phyloP scores from a whole-genome alignment of 1,140 invertebrate genomes.

The Pteromalus puparum region DNA sequence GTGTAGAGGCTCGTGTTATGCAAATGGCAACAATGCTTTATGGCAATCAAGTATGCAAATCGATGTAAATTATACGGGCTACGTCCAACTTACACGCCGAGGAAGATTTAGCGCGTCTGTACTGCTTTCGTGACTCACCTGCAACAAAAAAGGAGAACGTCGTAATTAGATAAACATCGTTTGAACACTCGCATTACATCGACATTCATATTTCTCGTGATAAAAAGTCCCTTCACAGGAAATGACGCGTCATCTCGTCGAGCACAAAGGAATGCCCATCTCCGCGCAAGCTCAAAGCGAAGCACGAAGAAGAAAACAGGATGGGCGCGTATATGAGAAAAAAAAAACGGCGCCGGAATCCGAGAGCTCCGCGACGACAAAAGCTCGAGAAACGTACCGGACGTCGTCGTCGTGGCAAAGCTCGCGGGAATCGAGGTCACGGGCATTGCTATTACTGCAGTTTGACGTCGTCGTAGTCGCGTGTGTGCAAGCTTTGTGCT shows the following conservation, averaged over 20 bases:
- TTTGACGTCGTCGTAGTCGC: neutral
- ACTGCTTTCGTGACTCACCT: slow-evolving; percentile 30
- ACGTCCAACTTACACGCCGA: neutral
- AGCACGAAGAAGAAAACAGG: neutral
- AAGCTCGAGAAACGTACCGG: slow-evolving; percentile 7
- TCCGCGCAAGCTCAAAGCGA: neutral
- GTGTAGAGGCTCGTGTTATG: neutral
- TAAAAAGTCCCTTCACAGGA: too few relatives aligned
- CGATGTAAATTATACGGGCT: neutral
- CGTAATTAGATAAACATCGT: neutral
- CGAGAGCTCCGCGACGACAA: neutral
- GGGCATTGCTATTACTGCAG: neutral
- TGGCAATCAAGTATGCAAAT: neutral
- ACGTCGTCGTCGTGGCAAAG: neutral
- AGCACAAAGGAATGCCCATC: neutral
- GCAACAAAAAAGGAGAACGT: slow-evolving; percentile 30
- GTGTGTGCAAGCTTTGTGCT: neutral
- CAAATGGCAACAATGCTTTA: slow-evolving; percentile 4
- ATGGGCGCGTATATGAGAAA: neutral
- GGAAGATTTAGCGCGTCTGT: neutral
- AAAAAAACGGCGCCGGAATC: neutral
- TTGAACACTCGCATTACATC: neutral
- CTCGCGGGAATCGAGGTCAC: slow-evolving; percentile 19
- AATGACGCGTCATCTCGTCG: too few relatives aligned
- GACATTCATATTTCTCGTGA: too few relatives aligned